Evolutionary conservation across 2,797 vertebrate genomes (phyloP).

Genomic region (Tapera naevia): DNA sequence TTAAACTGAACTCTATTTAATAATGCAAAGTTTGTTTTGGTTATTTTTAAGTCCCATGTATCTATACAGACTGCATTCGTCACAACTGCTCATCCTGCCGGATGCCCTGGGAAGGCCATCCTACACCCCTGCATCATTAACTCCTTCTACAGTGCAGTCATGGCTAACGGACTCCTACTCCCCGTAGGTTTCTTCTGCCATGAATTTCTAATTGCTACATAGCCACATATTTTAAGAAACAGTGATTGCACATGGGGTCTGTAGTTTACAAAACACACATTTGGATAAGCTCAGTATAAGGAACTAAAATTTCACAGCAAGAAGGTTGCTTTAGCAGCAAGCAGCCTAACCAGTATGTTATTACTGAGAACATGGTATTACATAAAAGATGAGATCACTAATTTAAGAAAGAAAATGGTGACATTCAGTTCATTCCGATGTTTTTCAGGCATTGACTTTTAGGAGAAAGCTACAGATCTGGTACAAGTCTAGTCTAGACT

Average conservation of each 20-base stretch:
- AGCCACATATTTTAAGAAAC: not conserved
- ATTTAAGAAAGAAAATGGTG: not conserved
- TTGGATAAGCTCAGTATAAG: not conserved
- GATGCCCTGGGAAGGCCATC: not conserved
- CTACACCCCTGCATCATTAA: not conserved
- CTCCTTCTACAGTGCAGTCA: not conserved
- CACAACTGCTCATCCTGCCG: not conserved
- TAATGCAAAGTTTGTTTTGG: too few relatives aligned
- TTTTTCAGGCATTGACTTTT: not conserved
- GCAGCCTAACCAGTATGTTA: not conserved
- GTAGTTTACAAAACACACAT: not conserved
- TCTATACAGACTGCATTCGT: not conserved
- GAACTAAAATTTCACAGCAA: not conserved
- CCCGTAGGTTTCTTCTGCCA: not conserved
- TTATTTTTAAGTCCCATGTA: accelerated
- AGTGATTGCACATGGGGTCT: not conserved
- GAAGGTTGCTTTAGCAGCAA: not conserved
- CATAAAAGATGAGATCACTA: not conserved
- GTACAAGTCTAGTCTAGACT: not conserved
- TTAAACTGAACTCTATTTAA: not conserved
- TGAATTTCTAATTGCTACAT: not conserved
- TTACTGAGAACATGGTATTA: not conserved
- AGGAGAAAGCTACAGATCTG: not conserved
- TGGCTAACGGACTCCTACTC: not conserved
- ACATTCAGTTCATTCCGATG: not conserved